Evolutionary conservation across 2,797 vertebrate species (phyloP), one percentile per base, ranked within the genome.

Genomic region (Peromyscus nudipes): DNA sequence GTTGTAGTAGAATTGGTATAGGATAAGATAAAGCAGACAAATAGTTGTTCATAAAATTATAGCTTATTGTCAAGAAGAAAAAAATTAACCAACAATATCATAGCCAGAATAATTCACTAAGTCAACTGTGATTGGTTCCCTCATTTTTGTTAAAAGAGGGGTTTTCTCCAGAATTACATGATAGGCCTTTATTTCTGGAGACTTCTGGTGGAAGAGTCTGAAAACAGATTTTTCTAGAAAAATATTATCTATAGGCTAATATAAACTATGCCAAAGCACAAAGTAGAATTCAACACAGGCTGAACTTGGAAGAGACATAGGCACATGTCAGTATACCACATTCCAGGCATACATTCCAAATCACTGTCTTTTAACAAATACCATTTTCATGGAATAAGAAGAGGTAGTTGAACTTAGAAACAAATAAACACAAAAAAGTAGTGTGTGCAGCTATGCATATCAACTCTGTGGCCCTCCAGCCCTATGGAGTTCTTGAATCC

Each of bases 241-340:
- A 64, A 67, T 60, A 55, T 55, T 21, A 25, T 62, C 19, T 25
- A 29, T 49, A 64, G 3, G 65, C 1, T 90, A 91, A 91, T 84
- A 7, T 13, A 73, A 94, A 84, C 34, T 37, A 89, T 31, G 4
- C 5, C 31, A 57, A 49, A 37, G 11, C 62, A 19, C 52, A 83
- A 52, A 34, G 88, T 16, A 81, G 1, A 25, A 60, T 93, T 94
- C 23, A 85, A n/a, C 14, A 5, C 37, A 55, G 27, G 4, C 46
- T 92, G 25, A 79, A 89, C 91, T 46, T 84, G 69, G 67, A 4
- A 87, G 62, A 94, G 80, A 89, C 29, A 85, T 75, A 55, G 86
- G 21, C 12, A 40, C 11, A 89, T n/a, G 31, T 16, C 21, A 60
- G 3, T 23, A 60, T 0, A 67, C 17, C 31, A 8, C 10, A 2